Conservation (phyloP, 2,113 vertebrate genomes). For the Todiramphus chloris region DNA sequence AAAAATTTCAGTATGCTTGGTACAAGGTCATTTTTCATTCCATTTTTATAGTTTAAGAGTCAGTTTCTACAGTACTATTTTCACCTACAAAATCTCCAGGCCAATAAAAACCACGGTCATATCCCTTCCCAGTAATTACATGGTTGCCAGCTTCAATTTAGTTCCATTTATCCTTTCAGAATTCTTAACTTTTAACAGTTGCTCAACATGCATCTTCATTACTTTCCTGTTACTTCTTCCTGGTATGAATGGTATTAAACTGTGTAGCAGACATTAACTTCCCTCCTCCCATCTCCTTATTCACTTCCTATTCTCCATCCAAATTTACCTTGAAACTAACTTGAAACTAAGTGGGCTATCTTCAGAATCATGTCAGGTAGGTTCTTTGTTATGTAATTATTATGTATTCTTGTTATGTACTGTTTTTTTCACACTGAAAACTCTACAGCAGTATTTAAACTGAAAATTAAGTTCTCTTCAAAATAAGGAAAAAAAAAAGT, state of each 20-base stretch:
- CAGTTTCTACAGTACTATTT: not conserved
- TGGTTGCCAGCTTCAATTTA: conserved; percentile 16
- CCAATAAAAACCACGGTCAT: conserved; percentile 1
- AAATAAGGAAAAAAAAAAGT: not conserved
- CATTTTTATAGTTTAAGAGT: not conserved
- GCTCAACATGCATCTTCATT: not conserved
- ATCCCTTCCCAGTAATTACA: conserved; percentile 14
- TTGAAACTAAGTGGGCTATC: not conserved
- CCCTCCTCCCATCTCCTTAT: too few relatives aligned
- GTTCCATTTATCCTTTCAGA: conserved; percentile 4
- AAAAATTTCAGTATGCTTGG: not conserved
- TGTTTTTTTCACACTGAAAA: not conserved
- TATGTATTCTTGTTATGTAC: not conserved
- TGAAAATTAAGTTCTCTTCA: not conserved
- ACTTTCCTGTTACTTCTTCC: not conserved
- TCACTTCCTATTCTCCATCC: not conserved
- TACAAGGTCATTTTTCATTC: not conserved
- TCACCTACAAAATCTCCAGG: not conserved
- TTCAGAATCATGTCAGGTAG: not conserved
- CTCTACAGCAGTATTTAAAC: not conserved
- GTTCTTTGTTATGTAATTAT: not conserved
- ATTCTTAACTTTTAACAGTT: conserved; percentile 7
- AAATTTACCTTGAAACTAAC: not conserved
- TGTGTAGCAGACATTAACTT: not conserved
- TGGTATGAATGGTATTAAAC: not conserved